These are phyloP conservation scores for Hetaerina titia DNA, from an alignment of 2,888 invertebrate species.

Conservation along the genomic window DNA sequence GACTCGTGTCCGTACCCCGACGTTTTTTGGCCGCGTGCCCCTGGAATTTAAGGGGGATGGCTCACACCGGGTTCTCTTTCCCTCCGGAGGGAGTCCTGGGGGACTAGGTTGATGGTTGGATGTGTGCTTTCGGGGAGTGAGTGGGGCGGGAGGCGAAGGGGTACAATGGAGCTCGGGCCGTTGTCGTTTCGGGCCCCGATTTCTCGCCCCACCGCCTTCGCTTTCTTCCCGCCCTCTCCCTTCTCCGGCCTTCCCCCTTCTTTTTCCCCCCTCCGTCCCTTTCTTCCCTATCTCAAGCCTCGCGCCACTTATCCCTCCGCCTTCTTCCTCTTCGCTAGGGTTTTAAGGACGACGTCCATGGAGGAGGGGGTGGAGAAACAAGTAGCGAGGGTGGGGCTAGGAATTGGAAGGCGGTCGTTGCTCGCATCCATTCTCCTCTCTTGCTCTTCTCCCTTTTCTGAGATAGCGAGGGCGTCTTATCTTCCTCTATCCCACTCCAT, in stretches of 20 bases:
- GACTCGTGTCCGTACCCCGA: neutral
- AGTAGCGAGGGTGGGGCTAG: neutral
- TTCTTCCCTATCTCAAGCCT: neutral
- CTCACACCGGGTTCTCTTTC: neutral
- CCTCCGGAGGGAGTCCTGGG: neutral
- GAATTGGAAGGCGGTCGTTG: slow-evolving; percentile 6
- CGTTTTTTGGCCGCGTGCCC: slow-evolving; percentile 14
- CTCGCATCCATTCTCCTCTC: neutral
- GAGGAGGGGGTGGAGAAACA: neutral
- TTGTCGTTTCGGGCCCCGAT: neutral
- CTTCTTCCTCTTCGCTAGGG: neutral
- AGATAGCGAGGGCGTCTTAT: neutral
- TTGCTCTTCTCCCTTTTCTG: neutral
- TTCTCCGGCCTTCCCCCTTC: neutral
- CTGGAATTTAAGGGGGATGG: neutral
- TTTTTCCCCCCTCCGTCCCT: too few relatives aligned
- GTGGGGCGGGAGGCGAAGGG: neutral
- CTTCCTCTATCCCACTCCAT: neutral
- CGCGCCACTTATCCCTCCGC: neutral
- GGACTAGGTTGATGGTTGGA: neutral
- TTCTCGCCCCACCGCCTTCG: slow-evolving; percentile 1
- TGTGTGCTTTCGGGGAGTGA: neutral
- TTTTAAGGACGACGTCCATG: neutral
- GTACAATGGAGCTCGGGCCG: neutral
- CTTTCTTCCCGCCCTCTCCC: neutral